A percentile compares a stretch with the other conserved stretches of the same genome.
Evolutionary conservation across 1,140 invertebrate genomes (phyloP).

Genomic region (Prorops nasuta): DNA sequence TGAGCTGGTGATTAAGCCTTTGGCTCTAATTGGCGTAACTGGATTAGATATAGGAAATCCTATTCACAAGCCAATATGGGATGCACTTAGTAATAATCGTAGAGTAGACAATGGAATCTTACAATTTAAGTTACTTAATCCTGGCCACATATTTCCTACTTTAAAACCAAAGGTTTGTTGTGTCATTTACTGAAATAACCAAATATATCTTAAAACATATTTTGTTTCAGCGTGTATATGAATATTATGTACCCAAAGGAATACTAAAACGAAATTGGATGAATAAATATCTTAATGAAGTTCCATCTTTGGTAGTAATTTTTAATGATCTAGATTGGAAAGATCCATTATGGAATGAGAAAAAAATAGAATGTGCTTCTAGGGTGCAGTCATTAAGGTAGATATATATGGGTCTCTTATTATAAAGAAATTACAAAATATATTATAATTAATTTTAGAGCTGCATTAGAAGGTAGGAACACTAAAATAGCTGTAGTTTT

Average conservation of each 20-base stretch:
- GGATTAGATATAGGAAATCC: slow-evolving; percentile 85
- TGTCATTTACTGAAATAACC: slow-evolving; percentile 11
- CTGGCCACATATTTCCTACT: slow-evolving; percentile 83
- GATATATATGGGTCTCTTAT: slow-evolving; percentile 5
- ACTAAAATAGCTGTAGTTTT: slow-evolving; percentile 88
- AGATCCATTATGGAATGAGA: slow-evolving; percentile 89
- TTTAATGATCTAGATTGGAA: slow-evolving; percentile 99
- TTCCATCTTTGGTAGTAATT: slow-evolving; percentile 90
- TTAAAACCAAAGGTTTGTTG: slow-evolving; percentile 77
- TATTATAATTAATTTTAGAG: slow-evolving; percentile 46
- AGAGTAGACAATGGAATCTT: slow-evolving; percentile 79
- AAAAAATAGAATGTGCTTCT: slow-evolving; percentile 88
- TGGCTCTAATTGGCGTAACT: slow-evolving; percentile 80
- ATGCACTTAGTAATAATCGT: slow-evolving; percentile 82
- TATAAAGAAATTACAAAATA: slow-evolving; percentile 10
- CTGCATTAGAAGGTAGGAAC: slow-evolving; percentile 72
- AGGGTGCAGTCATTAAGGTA: slow-evolving; percentile 85
- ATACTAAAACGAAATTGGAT: slow-evolving; percentile 96
- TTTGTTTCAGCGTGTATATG: slow-evolving; percentile 74
- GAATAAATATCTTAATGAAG: slow-evolving; percentile 84
- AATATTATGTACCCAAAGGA: slow-evolving; percentile 95
- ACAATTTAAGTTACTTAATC: slow-evolving; percentile 76
- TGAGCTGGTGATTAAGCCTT: slow-evolving; percentile 76
- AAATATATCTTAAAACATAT: slow-evolving; percentile 13
- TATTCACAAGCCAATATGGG: slow-evolving; percentile 88